A percentile compares a stretch with the other conserved stretches of the same genome.
These are phyloP conservation scores for Drosophila prostipennis DNA, from an alignment of 2,888 invertebrate genomes.

Conservation along the genomic window DNA sequence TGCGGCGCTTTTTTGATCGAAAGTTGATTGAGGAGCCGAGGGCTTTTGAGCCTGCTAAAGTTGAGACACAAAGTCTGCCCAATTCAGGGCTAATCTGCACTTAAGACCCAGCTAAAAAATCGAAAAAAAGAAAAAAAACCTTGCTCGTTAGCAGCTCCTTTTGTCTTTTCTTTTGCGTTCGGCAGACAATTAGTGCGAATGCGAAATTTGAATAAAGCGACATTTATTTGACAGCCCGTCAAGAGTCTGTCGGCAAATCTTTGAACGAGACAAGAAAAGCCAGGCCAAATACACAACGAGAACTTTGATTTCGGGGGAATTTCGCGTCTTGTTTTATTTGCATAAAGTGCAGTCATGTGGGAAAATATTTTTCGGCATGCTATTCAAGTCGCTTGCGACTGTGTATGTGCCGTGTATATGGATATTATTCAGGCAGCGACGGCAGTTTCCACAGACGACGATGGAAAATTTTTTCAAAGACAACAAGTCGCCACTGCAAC, in stretches of 20 bases:
- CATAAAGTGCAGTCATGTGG: slow-evolving; percentile 77
- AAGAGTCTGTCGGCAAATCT: slow-evolving; percentile 76
- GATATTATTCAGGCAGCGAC: slow-evolving; percentile 21
- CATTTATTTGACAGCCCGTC: slow-evolving; percentile 81
- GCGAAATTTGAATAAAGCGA: slow-evolving; percentile 82
- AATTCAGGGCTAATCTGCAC: slow-evolving; percentile 71
- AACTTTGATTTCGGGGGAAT: slow-evolving; percentile 74
- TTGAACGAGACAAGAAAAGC: slow-evolving; percentile 55
- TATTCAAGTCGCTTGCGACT: slow-evolving; percentile 33
- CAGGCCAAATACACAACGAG: slow-evolving; percentile 26
- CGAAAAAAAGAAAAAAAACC: not conserved
- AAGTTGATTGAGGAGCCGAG: slow-evolving; percentile 72
- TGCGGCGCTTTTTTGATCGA: slow-evolving; percentile 75
- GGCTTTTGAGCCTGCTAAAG: slow-evolving; percentile 51
- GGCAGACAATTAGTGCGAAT: slow-evolving; percentile 77
- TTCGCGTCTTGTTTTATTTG: slow-evolving; percentile 57
- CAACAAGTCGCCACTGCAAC: slow-evolving; percentile 66
- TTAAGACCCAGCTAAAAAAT: slow-evolving; percentile 29
- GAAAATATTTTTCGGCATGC: slow-evolving; percentile 60
- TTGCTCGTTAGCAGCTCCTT: slow-evolving; percentile 64
- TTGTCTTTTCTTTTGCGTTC: slow-evolving; percentile 59
- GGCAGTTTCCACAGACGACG: slow-evolving; percentile 63
- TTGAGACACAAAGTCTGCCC: slow-evolving; percentile 71
- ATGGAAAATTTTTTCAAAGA: slow-evolving; percentile 76
- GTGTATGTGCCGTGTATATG: not conserved